A percentile compares a stretch with the other conserved stretches of the same genome.
Evolutionary conservation across 2,797 vertebrate genomes (phyloP).

Genomic region (Leptodactylus fallax): DNA sequence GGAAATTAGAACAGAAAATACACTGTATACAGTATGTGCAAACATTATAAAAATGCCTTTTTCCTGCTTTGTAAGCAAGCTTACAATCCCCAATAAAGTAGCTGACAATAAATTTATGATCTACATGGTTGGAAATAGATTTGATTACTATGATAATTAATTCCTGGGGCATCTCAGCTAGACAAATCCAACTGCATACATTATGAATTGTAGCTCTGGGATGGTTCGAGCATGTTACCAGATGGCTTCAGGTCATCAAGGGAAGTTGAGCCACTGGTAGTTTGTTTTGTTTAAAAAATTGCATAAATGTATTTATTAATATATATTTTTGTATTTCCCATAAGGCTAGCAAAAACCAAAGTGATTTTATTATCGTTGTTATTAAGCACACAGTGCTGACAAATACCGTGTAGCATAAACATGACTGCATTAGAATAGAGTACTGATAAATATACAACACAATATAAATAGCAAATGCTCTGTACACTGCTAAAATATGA

Average conservation of each 20-base stretch:
- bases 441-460: background rate
- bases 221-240: constrained; percentile 49
- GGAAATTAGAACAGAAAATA: background rate
- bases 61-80: constrained; percentile 40
- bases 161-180: constrained; percentile 59
- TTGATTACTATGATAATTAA: constrained; percentile 62
- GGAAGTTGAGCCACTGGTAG: constrained; percentile 45
- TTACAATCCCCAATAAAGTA: constrained; percentile 31
- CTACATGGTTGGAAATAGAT: constrained; percentile 59
- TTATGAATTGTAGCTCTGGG: constrained; percentile 58
- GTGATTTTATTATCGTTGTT: constrained; percentile 10
- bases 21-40: background rate
- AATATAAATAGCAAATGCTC: background rate
- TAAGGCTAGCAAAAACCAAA: background rate
- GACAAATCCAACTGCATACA: constrained; percentile 58
- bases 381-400: background rate
- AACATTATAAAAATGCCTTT: background rate
- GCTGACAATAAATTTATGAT: constrained; percentile 60
- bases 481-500: background rate
- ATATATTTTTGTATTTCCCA: constrained; percentile 25
- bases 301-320: constrained; percentile 27
- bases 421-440: background rate
- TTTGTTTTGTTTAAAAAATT: constrained; percentile 48
- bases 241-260: constrained; percentile 56
- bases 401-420: background rate